These are phyloP conservation scores for Dyspetes luteomarginatus DNA, from an alignment of 2,888 invertebrate species.

Conservation along the genomic window DNA sequence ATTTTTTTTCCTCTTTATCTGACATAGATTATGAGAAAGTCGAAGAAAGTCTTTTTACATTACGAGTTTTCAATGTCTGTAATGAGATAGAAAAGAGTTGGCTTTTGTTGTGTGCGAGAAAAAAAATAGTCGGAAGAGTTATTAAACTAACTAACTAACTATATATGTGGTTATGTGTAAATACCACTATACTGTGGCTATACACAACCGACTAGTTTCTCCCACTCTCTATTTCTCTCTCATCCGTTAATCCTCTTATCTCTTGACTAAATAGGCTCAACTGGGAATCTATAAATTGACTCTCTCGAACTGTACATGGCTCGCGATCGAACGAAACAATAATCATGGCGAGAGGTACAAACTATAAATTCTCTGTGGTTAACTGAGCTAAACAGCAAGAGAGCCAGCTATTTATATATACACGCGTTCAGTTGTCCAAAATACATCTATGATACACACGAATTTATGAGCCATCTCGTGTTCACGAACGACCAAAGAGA, in stretches of 20 bases:
- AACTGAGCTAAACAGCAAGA: not conserved
- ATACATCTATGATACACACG: constrained; percentile 30
- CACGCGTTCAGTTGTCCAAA: constrained; percentile 2
- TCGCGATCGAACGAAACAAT: constrained; percentile 59
- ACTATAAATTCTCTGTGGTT: not conserved
- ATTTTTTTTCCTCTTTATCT: not conserved
- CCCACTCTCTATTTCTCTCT: constrained; percentile 44
- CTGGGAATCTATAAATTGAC: constrained; percentile 66
- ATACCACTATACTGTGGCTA: no score
- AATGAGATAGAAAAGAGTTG: not conserved
- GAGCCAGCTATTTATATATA: no score
- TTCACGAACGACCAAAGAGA: not conserved
- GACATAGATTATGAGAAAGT: constrained; percentile 21
- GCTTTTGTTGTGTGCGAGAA: not conserved
- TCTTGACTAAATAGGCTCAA: constrained; percentile 67
- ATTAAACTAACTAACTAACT: constrained; percentile 1
- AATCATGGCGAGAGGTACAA: constrained; percentile 43
- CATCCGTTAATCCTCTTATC: constrained; percentile 69
- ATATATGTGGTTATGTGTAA: constrained; percentile 3
- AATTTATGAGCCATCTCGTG: constrained; percentile 24
- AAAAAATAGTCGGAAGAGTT: constrained; percentile 37
- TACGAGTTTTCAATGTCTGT: not conserved
- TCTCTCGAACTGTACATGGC: constrained; percentile 50
- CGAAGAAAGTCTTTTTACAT: constrained; percentile 16
- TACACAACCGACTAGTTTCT: constrained; percentile 46